phyloP scores from a whole-genome alignment of 1,140 invertebrate species.

The Euschistus heros region DNA sequence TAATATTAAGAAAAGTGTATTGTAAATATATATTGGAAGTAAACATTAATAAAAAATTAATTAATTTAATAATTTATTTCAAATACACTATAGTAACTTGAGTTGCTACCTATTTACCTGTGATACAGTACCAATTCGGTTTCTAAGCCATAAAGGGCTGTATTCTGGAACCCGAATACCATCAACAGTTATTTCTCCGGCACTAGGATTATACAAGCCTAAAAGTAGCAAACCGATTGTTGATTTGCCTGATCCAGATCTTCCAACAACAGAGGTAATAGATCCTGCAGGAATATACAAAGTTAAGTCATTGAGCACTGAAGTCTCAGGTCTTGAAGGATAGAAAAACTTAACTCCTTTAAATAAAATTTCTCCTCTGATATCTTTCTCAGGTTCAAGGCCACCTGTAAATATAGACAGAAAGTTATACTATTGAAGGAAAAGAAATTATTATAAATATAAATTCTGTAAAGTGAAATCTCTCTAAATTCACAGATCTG shows the following conservation, averaged over 20 bases:
- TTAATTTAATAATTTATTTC: too few relatives aligned
- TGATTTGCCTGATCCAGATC: constrained; percentile 77
- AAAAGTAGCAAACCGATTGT: constrained; percentile 66
- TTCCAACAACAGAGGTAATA: constrained; percentile 71
- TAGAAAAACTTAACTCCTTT: constrained; percentile 62
- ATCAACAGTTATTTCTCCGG: constrained; percentile 55
- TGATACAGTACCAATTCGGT: constrained; percentile 67
- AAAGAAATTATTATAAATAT: too few relatives aligned
- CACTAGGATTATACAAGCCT: constrained; percentile 66
- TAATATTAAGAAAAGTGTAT: too few relatives aligned
- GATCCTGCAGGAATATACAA: constrained; percentile 59
- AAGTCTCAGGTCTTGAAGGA: constrained; percentile 52
- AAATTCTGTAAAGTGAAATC: too few relatives aligned
- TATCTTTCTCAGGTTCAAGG: constrained; percentile 38
- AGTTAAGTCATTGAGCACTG: constrained; percentile 54
- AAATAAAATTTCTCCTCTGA: constrained; percentile 58
- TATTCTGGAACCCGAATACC: constrained; percentile 49
- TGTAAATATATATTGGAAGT: too few relatives aligned
- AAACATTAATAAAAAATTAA: too few relatives aligned
- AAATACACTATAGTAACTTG: background rate
- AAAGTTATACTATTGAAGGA: too few relatives aligned
- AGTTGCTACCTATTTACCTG: constrained; percentile 38
- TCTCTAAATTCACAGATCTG: too few relatives aligned
- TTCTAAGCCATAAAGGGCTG: constrained; percentile 59
- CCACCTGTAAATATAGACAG: constrained; percentile 39